phyloP scores from a whole-genome alignment of 1,140 invertebrate genomes.

The Penaeus japonicus region DNA sequence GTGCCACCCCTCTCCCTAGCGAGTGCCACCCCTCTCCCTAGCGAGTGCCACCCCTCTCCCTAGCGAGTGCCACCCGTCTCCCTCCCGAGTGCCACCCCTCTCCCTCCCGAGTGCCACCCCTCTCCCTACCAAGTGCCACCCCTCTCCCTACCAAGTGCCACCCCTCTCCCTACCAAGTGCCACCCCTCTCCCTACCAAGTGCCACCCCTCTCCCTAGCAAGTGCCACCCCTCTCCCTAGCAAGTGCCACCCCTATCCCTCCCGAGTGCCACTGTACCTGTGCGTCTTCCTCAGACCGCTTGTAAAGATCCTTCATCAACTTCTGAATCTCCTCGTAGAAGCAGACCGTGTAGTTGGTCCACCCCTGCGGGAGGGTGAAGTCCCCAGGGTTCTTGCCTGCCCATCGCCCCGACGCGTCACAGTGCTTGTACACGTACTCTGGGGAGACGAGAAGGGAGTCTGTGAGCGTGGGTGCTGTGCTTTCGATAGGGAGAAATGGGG shows the following conservation, averaged over 20 bases:
- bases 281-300: conserved; percentile 66
- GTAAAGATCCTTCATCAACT: conserved; percentile 72
- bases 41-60: not conserved
- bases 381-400: conserved; percentile 29
- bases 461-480: too few species aligned
- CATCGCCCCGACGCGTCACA: conserved; percentile 41
- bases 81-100: too few species aligned
- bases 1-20: not conserved
- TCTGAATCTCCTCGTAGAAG: conserved; percentile 77
- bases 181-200: not conserved
- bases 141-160: too few species aligned
- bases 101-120: not conserved
- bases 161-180: not conserved
- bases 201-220: not conserved
- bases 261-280: conserved; percentile 21
- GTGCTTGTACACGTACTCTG: conserved; percentile 36
- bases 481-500: too few species aligned
- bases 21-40: not conserved
- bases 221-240: not conserved
- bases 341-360: conserved; percentile 90
- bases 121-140: too few species aligned
- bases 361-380: conserved; percentile 64
- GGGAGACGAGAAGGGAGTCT: not conserved
- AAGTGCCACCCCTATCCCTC: not conserved
- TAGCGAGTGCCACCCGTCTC: not conserved